Percentiles rank a stretch among this genome's conserved stretches.
Evolutionary conservation across 2,113 vertebrate genomes (phyloP).

Genomic region (Amazona guildingii): DNA sequence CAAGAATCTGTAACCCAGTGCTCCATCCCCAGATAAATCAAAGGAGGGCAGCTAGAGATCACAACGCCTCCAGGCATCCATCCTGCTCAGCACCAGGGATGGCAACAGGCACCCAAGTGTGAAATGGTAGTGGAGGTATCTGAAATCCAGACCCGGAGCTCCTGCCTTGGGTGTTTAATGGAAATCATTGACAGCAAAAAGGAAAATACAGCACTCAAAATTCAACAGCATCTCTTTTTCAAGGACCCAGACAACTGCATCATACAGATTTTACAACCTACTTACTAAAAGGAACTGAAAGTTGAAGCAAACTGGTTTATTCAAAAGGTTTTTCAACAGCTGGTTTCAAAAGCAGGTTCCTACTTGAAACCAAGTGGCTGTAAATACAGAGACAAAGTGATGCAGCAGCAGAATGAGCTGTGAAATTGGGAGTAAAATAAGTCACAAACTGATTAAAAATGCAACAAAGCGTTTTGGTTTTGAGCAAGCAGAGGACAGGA

Average conservation of each 20-base stretch:
- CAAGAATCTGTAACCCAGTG: too few relatives aligned
- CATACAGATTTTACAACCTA: not conserved
- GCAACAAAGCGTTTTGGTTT: accelerated
- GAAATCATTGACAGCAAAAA: not conserved
- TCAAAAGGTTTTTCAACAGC: not conserved
- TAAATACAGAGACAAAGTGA: accelerated
- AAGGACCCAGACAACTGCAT: not conserved
- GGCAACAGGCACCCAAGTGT: not conserved
- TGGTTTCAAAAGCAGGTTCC: not conserved
- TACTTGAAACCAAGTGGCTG: not conserved
- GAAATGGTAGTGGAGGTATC: accelerated
- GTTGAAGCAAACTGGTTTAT: not conserved
- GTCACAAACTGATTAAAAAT: not conserved
- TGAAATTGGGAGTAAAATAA: accelerated
- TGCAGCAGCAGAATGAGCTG: not conserved
- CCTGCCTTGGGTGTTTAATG: accelerated
- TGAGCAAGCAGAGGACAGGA: not conserved
- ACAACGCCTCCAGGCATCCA: accelerated
- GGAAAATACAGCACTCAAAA: not conserved
- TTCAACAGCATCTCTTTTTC: not conserved
- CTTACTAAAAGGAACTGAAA: not conserved
- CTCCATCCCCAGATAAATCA: not conserved
- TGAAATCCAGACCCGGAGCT: not conserved
- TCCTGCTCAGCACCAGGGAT: not conserved
- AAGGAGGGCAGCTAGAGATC: not conserved